A percentile compares a stretch with the other conserved stretches of the same genome.
Evolutionary conservation across 2,113 vertebrate genomes (phyloP).

Genomic region (Hyla sarda): DNA sequence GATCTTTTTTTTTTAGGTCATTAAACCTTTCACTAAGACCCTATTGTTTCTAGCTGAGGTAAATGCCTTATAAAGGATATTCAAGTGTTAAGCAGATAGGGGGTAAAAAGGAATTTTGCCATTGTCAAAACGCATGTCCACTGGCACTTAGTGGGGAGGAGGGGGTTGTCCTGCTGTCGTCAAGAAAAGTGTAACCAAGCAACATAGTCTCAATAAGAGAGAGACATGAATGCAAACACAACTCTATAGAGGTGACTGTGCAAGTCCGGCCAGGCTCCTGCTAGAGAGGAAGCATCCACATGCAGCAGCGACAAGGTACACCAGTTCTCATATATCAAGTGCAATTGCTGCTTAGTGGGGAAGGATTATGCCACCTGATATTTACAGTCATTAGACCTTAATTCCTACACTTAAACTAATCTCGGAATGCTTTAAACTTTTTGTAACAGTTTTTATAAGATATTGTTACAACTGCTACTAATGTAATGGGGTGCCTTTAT

Average conservation of each 20-base stretch:
- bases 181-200: conserved; percentile 49
- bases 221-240: conserved; percentile 55
- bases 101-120: conserved; percentile 8
- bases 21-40: neutral
- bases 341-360: neutral
- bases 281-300: conserved; percentile 22
- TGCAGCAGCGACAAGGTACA: neutral
- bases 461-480: neutral
- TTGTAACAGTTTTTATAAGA: neutral
- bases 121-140: neutral
- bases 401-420: neutral
- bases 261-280: conserved; percentile 27
- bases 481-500: too few species aligned
- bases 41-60: neutral
- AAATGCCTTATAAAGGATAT: neutral
- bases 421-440: neutral
- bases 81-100: neutral
- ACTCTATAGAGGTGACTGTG: conserved; percentile 18
- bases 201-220: conserved; percentile 53
- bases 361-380: neutral
- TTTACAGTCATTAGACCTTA: conserved; percentile 18
- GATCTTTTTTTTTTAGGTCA: neutral
- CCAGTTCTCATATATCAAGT: neutral
- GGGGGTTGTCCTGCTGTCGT: conserved; percentile 50
- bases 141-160: neutral